Conservation (phyloP, 2,888 invertebrate genomes). For the Thyatira batis region DNA sequence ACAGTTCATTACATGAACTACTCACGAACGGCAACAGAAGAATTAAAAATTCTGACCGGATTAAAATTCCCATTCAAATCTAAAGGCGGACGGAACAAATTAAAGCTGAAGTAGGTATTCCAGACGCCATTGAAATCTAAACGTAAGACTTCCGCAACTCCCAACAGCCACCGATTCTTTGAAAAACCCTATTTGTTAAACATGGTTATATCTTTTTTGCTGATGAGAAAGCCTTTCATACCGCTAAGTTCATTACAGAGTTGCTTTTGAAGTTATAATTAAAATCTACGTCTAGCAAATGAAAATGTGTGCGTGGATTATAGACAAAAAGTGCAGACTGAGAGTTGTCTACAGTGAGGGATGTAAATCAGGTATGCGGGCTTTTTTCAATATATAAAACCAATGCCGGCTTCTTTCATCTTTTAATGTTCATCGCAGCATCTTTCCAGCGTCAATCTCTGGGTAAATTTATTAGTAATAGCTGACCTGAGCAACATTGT, state of each 20-base stretch:
- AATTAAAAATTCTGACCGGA: conserved; percentile 22
- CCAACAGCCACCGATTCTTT: background rate
- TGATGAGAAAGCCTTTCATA: background rate
- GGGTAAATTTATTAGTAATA: no score
- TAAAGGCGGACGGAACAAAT: conserved; percentile 25
- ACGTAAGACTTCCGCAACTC: conserved; percentile 6
- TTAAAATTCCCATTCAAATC: conserved; percentile 28
- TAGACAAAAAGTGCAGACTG: no score
- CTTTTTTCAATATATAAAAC: no score
- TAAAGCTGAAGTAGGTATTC: conserved; percentile 24
- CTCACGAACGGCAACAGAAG: conserved; percentile 20
- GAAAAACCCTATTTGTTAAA: background rate
- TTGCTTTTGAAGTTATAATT: background rate
- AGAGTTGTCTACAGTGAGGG: no score
- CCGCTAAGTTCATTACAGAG: background rate
- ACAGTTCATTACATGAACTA: background rate
- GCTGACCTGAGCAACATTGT: no score
- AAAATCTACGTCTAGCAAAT: background rate
- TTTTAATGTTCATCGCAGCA: no score
- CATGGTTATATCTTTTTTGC: background rate
- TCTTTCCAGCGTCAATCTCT: no score
- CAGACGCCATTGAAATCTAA: conserved; percentile 18
- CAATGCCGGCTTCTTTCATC: no score
- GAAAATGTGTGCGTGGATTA: background rate
- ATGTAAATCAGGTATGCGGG: no score